Conservation (phyloP, 30 jellyfish, hydroid and myxozoan species). For the Cassiopea andromeda region DNA sequence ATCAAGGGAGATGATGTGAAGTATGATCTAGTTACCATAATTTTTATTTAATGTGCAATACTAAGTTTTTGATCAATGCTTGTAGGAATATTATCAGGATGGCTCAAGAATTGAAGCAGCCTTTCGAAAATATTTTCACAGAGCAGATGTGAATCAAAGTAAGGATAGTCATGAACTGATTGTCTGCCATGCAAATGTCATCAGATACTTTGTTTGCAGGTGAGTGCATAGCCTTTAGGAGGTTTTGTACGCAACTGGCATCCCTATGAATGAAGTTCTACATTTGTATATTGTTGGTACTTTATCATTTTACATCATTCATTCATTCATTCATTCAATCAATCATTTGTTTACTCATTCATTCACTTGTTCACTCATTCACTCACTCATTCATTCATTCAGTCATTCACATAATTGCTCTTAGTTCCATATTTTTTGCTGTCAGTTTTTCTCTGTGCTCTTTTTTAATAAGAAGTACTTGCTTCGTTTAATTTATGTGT, state of each 20-base stretch:
- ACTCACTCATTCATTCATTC: too few relatives aligned
- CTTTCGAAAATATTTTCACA: constrained; percentile 94
- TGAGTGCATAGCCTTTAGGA: constrained; percentile 4
- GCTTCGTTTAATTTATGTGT: not conserved
- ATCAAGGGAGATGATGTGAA: too few relatives aligned
- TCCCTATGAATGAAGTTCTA: not conserved
- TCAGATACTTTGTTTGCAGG: constrained; percentile 98
- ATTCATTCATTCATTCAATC: too few relatives aligned
- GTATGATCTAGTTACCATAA: too few relatives aligned
- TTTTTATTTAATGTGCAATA: too few relatives aligned
- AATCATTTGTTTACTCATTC: too few relatives aligned
- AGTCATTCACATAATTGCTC: not conserved
- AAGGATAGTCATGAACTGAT: constrained; percentile 89
- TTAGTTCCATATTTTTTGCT: not conserved
- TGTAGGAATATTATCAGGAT: constrained; percentile 81
- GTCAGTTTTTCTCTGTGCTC: not conserved
- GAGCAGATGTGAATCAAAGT: constrained; percentile 83
- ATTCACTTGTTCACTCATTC: too few relatives aligned
- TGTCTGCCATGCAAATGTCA: constrained; percentile 97
- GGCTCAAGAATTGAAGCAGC: constrained; percentile 98
- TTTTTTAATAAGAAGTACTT: not conserved
- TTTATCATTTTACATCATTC: not conserved
- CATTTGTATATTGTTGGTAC: not conserved
- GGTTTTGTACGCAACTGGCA: not conserved
- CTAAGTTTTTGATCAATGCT: too few relatives aligned